Evolutionary conservation across 2,888 invertebrate genomes (phyloP).

Genomic region (Idaea biselata): DNA sequence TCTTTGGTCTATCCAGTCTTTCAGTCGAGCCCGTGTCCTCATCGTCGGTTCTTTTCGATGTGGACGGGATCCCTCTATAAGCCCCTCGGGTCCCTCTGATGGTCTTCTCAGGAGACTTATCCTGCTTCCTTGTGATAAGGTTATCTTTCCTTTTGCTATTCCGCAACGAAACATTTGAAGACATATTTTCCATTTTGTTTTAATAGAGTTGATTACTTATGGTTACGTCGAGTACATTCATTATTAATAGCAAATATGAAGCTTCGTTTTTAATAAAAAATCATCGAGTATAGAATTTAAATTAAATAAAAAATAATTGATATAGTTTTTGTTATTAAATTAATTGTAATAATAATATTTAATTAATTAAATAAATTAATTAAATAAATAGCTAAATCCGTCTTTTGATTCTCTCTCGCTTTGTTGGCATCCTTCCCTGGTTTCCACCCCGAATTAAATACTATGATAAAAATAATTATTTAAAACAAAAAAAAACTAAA

Average conservation of each 20-base stretch:
- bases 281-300: constrained; percentile 31
- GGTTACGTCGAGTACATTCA: constrained; percentile 34
- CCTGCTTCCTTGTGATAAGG: constrained; percentile 74
- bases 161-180: constrained; percentile 67
- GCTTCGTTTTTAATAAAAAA: constrained; percentile 25
- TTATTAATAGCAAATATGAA: constrained; percentile 47
- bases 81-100: constrained; percentile 72
- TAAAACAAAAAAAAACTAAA: constrained; percentile 56
- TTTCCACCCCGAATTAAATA: constrained; percentile 45
- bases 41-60: constrained; percentile 69
- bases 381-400: constrained; percentile 74
- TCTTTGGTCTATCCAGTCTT: constrained; percentile 76
- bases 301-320: constrained; percentile 37
- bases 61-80: constrained; percentile 67
- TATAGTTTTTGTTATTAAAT: constrained; percentile 51
- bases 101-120: constrained; percentile 77
- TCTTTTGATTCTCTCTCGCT: constrained; percentile 77
- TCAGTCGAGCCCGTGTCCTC: constrained; percentile 68
- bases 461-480: constrained; percentile 53
- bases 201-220: constrained; percentile 19
- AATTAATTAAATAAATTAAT: no score
- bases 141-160: constrained; percentile 74
- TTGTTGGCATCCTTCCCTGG: constrained; percentile 63
- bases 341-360: constrained; percentile 64
- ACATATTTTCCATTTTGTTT: constrained; percentile 72